Evolutionary conservation across 2,113 vertebrate genomes (phyloP).

Genomic region (Brachionichthys hirsutus): DNA sequence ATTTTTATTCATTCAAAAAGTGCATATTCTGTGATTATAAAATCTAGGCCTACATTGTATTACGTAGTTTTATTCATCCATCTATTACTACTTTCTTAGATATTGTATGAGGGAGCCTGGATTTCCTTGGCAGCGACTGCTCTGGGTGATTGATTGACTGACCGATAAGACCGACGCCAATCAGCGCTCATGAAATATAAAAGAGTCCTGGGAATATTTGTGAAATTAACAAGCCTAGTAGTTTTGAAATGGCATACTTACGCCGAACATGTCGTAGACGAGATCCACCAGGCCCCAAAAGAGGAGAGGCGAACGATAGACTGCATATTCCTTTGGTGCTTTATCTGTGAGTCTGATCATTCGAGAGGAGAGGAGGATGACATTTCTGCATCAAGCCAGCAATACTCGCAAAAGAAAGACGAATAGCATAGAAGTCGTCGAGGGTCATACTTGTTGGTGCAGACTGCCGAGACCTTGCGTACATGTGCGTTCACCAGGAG

Average conservation of each 20-base stretch:
- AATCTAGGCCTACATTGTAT: no score
- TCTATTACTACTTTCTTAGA: no score
- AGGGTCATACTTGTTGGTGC: constrained; percentile 85
- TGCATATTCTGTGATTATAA: no score
- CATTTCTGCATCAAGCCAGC: background rate
- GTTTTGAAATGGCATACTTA: constrained; percentile 53
- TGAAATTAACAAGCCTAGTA: background rate
- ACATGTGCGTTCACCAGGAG: constrained; percentile 87
- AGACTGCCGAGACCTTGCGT: constrained; percentile 85
- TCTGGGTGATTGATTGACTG: no score
- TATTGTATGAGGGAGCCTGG: no score
- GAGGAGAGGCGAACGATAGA: constrained; percentile 93
- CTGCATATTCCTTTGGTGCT: constrained; percentile 89
- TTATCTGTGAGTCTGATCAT: constrained; percentile 88
- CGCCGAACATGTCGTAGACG: constrained; percentile 97
- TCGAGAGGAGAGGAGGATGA: background rate
- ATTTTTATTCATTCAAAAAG: no score
- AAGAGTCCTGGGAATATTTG: background rate
- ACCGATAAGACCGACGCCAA: no score
- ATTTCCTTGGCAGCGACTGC: no score
- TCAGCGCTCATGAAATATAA: no score
- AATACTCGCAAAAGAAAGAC: background rate
- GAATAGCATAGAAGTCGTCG: background rate
- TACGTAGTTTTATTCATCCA: no score
- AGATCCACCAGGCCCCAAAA: constrained; percentile 98